Evolutionary conservation across 2,113 vertebrate species (phyloP).

Genomic region (Campylomormyrus tamandua): DNA sequence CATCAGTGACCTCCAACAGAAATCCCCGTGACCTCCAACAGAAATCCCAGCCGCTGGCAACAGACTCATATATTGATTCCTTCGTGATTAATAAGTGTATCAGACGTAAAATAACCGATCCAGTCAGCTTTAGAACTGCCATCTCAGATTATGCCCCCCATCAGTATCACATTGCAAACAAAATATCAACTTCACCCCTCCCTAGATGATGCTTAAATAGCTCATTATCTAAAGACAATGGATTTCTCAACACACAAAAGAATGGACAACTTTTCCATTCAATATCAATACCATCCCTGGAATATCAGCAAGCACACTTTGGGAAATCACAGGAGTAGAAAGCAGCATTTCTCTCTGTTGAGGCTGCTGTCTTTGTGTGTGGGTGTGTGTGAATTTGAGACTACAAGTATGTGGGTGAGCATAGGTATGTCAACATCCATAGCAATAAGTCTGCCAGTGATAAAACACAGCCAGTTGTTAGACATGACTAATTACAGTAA

Average conservation of each 20-base stretch:
- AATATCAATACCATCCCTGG: not conserved
- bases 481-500: constrained; percentile 22
- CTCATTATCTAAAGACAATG: not conserved
- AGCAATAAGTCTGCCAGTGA: not conserved
- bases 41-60: not conserved
- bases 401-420: not conserved
- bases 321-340: not conserved
- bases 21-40: not conserved
- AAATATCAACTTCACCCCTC: not conserved
- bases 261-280: not conserved
- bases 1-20: not conserved
- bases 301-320: not conserved
- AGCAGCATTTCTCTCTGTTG: not conserved
- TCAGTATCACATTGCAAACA: not conserved
- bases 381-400: not conserved
- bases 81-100: not conserved
- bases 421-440: not conserved
- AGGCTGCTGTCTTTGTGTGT: not conserved
- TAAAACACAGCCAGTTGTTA: constrained; percentile 13
- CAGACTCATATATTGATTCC: not conserved
- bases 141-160: not conserved
- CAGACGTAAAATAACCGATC: not conserved
- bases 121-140: not conserved
- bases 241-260: not conserved
- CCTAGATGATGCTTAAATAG: not conserved